Conservation (phyloP, 1,140 invertebrate genomes). For the Bombus huntii region DNA sequence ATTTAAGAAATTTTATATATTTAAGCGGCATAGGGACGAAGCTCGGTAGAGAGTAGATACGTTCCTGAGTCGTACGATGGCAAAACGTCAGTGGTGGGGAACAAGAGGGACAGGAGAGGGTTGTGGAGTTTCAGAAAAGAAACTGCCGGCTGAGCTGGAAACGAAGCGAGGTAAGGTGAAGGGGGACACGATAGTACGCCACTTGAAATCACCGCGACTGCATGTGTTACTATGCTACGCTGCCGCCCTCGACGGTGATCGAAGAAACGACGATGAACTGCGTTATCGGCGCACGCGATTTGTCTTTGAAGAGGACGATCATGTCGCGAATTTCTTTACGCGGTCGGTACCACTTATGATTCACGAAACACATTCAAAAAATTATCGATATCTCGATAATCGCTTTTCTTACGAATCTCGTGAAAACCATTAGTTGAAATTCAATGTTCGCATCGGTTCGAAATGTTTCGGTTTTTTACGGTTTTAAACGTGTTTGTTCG, state of each 20-base stretch:
- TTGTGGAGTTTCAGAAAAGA: conserved; percentile 66
- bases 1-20: background rate
- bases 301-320: background rate
- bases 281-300: background rate
- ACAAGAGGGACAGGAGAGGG: conserved; percentile 59
- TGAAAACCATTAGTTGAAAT: background rate
- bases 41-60: conserved; percentile 51
- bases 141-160: conserved; percentile 70
- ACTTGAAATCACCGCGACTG: conserved; percentile 69
- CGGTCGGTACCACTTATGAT: background rate
- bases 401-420: background rate
- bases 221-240: conserved; percentile 81
- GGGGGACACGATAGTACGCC: conserved; percentile 68
- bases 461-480: background rate
- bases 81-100: conserved; percentile 57
- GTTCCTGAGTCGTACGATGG: conserved; percentile 80
- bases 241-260: conserved; percentile 69
- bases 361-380: no score
- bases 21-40: background rate
- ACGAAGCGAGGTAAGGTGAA: conserved; percentile 65
- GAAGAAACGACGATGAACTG: conserved; percentile 32
- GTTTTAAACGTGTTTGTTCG: background rate
- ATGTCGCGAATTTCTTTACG: conserved; percentile 4
- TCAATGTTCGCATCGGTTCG: background rate
- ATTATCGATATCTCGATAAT: conserved; percentile 11